Evolutionary conservation across 2,113 vertebrate genomes (phyloP), one percentile per base, ranked within the genome.

Genomic region (Leptobrachium ailaonicum): DNA sequence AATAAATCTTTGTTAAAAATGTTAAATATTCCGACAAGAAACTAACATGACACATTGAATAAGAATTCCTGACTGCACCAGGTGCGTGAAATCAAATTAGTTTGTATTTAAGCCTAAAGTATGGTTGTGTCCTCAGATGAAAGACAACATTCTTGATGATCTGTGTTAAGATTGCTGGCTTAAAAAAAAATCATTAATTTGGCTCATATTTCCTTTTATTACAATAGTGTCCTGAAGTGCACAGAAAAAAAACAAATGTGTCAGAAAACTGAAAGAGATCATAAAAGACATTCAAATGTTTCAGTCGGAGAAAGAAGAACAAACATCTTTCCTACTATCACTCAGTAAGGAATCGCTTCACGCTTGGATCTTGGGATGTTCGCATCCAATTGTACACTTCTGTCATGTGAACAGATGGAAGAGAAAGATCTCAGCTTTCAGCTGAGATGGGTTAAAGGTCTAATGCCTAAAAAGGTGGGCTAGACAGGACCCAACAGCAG

Each of bases 381-480:
- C 68, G 62, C 73, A 83, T 82, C 84, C 74, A 84, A 83, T 85
- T 88, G 85, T 87, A 84, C 83, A 82, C 83, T 85, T 80, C 79
- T 84, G 80, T 82, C 87, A 85, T 81, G 77, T 84, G 87, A 89
- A 87, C 83, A 89, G 88, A 91, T 90, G 89, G 89, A 85, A 82
- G 71, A 68, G 71, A 81, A 84, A 75, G 42, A 88, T 89, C 88
- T 85, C 87, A 85, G 85, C 86, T 85, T 88, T 88, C 87, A 84
- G 81, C 50, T 3, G 85, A 85, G 88, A 83, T 2, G 73, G 85
- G 84, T 87, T 83, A 83, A 84, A 87, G 87, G 83, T 44, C 82
- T 75, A 64, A 66, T 79, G 83, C 68, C 79, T 86, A 85, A 80
- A 83, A 73, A 1, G 42, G 87, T 83, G 84, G 84, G 78, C 11